Base-by-base conservation (phyloP, 2,797 vertebrate species). In the Microcaecilia unicolor region DNA sequence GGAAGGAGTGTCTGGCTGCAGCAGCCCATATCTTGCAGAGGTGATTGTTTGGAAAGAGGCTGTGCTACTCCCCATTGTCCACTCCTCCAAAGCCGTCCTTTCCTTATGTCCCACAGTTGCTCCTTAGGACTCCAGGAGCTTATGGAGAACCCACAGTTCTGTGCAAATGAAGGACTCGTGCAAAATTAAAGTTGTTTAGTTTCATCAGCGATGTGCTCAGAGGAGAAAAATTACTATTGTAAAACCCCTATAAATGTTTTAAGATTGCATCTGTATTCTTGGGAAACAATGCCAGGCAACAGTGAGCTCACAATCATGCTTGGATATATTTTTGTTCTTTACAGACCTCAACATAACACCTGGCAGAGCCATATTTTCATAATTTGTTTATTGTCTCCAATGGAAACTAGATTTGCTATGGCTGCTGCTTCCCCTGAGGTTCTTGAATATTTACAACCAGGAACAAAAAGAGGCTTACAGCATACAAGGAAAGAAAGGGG, bases 21-120 rank as follows among this genome's bases (percentile, higher is more conserved):
- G n/a, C 37, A 85, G 31, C 19, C 54, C 61, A 55, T 74, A 78
- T 1, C 76, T 76, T 2, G 68, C 74, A 2, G 71, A 81, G 6
- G 70, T 79, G 2, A 51, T 67, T 9, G 76, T 74, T 9, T 51
- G 58, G 3, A 60, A 28, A 41, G 18, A 39, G 4, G 37, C 31
- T 31, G 55, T 61, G 18, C 36, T n/a, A 1, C 35, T 65, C 48
- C 28, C 34, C 46, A 51, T 18, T 10, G 10, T 18, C 15, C 8
- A 24, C 9, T 3, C 15, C 27, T 8, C 10, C 12, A n/a, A n/a
- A n/a, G 7, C 15, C 12, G 15, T 15, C 3, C 9, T 12, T 12
- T 4, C 27, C n/a, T 12, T 12, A 15, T 3, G 12, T 27, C 15
- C 8, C n/a, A 12, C 25, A 27, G 25, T 5, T 4, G 13, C 18